Conservation (phyloP, 2,113 vertebrate genomes). For the Pundamilia nyererei region DNA sequence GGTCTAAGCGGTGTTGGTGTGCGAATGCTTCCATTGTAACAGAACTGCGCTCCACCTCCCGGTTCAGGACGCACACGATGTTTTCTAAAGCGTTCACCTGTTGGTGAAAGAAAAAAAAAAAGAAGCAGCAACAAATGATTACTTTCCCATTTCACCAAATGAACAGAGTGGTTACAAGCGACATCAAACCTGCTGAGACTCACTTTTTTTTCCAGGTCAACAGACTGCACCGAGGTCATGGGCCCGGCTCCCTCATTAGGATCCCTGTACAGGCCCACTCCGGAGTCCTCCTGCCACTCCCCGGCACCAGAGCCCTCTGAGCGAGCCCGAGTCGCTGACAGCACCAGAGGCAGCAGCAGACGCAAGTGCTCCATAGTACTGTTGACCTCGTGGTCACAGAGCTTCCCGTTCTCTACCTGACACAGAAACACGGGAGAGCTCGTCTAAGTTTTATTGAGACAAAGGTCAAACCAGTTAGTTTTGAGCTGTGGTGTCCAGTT, state of each 20-base stretch:
- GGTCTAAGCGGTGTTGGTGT: slow-evolving; percentile 83
- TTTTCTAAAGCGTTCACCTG: slow-evolving; percentile 83
- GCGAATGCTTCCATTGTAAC: slow-evolving; percentile 77
- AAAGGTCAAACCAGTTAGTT: background rate
- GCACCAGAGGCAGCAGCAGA: slow-evolving; percentile 74
- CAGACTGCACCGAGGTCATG: slow-evolving; percentile 29
- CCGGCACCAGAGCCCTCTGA: slow-evolving; percentile 8
- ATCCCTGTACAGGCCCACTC: slow-evolving; percentile 65
- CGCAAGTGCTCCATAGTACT: slow-evolving; percentile 78
- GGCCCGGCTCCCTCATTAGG: slow-evolving; percentile 52
- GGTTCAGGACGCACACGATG: slow-evolving; percentile 88
- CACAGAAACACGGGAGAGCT: background rate
- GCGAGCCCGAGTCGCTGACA: slow-evolving; percentile 20
- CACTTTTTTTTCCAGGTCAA: slow-evolving; percentile 72
- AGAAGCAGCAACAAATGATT: background rate
- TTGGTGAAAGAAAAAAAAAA: background rate
- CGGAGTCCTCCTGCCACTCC: slow-evolving; percentile 68
- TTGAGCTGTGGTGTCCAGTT: background rate
- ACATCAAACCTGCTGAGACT: background rate
- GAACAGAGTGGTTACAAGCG: background rate
- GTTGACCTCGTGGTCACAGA: slow-evolving; percentile 77
- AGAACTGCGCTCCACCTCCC: slow-evolving; percentile 83
- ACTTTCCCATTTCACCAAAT: background rate
- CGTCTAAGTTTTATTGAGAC: background rate
- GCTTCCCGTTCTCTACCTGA: slow-evolving; percentile 80